Percentiles rank a stretch among this genome's conserved stretches.
These are phyloP conservation scores for Latrodectus geometricus DNA, from an alignment of 1,140 invertebrate genomes.

Conservation along the genomic window DNA sequence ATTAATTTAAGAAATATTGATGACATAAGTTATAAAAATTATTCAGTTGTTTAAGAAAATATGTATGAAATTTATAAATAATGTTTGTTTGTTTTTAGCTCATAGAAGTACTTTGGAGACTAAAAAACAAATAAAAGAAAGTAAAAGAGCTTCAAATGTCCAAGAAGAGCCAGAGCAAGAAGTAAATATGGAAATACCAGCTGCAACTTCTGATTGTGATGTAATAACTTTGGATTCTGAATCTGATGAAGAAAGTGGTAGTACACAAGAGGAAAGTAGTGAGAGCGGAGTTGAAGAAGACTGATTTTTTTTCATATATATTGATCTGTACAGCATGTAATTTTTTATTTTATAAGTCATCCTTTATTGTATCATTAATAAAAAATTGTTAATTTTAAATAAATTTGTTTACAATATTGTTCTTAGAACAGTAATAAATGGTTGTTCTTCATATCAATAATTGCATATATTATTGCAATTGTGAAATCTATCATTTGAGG, in stretches of 20 bases:
- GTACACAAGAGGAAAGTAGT: not conserved
- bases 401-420: too few relatives aligned
- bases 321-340: not conserved
- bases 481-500: too few relatives aligned
- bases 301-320: too few relatives aligned
- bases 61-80: not conserved
- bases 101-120: slow-evolving; percentile 19
- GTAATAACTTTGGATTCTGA: not conserved
- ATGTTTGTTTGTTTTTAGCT: not conserved
- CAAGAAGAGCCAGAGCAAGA: slow-evolving; percentile 17
- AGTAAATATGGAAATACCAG: not conserved
- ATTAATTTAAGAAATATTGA: not conserved
- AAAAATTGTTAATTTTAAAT: too few relatives aligned
- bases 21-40: not conserved
- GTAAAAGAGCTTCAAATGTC: slow-evolving; percentile 23
- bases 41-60: not conserved
- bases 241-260: not conserved
- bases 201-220: not conserved
- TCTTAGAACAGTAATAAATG: too few relatives aligned
- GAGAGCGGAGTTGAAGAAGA: slow-evolving; percentile 17
- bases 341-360: not conserved
- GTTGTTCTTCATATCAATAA: too few relatives aligned
- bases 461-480: too few relatives aligned
- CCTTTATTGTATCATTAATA: too few relatives aligned
- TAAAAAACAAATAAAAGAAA: slow-evolving; percentile 50